Conservation (phyloP, 2,797 vertebrate genomes). For the Amphiprion clarkii region DNA sequence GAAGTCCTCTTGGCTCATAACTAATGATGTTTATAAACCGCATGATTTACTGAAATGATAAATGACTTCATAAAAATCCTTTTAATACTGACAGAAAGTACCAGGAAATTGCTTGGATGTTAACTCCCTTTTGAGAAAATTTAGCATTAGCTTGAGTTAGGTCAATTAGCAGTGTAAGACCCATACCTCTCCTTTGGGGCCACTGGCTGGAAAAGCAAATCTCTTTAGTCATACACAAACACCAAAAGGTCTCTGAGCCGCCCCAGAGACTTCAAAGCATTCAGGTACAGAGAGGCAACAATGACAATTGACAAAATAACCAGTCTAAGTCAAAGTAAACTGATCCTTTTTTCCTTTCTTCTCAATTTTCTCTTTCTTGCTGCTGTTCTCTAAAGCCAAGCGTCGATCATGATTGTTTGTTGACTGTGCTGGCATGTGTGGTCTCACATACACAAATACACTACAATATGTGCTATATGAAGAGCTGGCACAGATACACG, state of each 20-base stretch:
- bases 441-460: neutral
- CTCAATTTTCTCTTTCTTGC: constrained; percentile 9
- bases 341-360: neutral
- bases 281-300: neutral
- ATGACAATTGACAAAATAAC: constrained; percentile 1
- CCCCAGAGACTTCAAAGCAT: constrained; percentile 16
- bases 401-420: constrained; percentile 39
- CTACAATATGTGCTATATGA: constrained; percentile 6
- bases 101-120: constrained; percentile 26
- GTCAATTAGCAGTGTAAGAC: constrained; percentile 44
- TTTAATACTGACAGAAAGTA: constrained; percentile 31
- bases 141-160: constrained; percentile 41
- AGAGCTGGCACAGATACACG: constrained; percentile 24
- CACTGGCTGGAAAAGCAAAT: constrained; percentile 20
- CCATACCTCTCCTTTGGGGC: constrained; percentile 27
- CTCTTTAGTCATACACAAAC: constrained; percentile 24
- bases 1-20: constrained; percentile 9
- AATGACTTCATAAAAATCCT: constrained; percentile 36
- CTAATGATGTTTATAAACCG: constrained; percentile 38
- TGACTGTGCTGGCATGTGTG: constrained; percentile 23
- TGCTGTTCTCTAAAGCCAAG: neutral
- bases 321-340: neutral
- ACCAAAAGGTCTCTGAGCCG: constrained; percentile 3
- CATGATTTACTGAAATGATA: constrained; percentile 38
- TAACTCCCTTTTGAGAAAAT: constrained; percentile 39